These are phyloP conservation scores for Philaethria dido DNA, from an alignment of 2,888 invertebrate genomes.

Conservation along the genomic window DNA sequence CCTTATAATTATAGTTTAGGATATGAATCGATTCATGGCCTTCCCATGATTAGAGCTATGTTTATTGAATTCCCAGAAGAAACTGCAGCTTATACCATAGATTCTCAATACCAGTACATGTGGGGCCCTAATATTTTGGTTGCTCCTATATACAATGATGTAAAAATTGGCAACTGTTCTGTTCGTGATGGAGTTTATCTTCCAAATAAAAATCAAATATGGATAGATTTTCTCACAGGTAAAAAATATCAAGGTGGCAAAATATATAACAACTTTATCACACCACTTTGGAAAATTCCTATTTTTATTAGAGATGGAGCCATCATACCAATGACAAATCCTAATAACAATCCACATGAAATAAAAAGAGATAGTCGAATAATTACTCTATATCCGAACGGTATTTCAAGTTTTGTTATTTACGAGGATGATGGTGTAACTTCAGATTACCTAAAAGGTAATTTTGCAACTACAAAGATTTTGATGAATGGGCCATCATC, in stretches of 20 bases:
- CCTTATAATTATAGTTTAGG: slow-evolving; percentile 75
- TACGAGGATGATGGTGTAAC: slow-evolving; percentile 76
- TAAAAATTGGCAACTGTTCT: slow-evolving; percentile 47
- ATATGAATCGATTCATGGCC: slow-evolving; percentile 61
- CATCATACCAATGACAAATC: slow-evolving; percentile 70
- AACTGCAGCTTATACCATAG: slow-evolving; percentile 59
- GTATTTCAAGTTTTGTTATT: slow-evolving; percentile 56
- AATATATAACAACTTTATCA: slow-evolving; percentile 62
- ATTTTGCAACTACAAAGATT: slow-evolving; percentile 61
- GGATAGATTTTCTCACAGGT: slow-evolving; percentile 74
- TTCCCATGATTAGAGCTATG: slow-evolving; percentile 77
- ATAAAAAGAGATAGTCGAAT: slow-evolving; percentile 63
- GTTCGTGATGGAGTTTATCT: slow-evolving; percentile 67
- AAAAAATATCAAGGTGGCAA: slow-evolving; percentile 73
- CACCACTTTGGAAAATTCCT: slow-evolving; percentile 74
- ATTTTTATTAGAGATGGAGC: slow-evolving; percentile 73
- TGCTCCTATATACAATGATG: slow-evolving; percentile 67
- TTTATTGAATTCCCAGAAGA: slow-evolving; percentile 71
- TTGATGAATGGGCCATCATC: slow-evolving; percentile 54
- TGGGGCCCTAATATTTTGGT: slow-evolving; percentile 76
- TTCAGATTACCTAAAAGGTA: slow-evolving; percentile 58
- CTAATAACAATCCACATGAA: slow-evolving; percentile 70
- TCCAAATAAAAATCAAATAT: slow-evolving; percentile 64
- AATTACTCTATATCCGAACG: slow-evolving; percentile 67
- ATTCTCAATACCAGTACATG: slow-evolving; percentile 77